Evolutionary conservation across 2,113 vertebrate genomes (phyloP).

Genomic region (Chaenocephalus aceratus): DNA sequence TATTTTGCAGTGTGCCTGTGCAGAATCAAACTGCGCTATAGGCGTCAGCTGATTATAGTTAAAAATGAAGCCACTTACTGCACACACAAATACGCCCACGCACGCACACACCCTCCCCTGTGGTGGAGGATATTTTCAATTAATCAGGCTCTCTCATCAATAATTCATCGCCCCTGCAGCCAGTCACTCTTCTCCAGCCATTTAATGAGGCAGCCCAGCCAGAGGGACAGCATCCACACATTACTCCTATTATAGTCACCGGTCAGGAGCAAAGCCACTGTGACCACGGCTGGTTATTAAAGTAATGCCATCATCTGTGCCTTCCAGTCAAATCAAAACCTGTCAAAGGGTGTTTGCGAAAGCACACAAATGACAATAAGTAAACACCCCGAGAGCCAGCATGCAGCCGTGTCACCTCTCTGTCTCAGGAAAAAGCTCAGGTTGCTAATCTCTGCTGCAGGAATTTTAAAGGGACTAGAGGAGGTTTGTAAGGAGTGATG

Average conservation of each 20-base stretch:
- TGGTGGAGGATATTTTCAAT: conserved; percentile 80
- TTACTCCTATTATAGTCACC: conserved; percentile 67
- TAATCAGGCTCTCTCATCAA: conserved; percentile 84
- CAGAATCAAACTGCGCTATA: conserved; percentile 45
- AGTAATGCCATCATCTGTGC: conserved; percentile 62
- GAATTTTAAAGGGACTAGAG: conserved; percentile 25
- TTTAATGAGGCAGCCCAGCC: conserved; percentile 80
- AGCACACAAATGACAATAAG: conserved; percentile 69
- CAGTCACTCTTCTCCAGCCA: conserved; percentile 80
- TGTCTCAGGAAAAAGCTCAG: conserved; percentile 27
- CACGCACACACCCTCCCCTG: conserved; percentile 35
- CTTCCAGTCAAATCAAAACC: conserved; percentile 61
- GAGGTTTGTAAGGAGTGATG: conserved; percentile 56
- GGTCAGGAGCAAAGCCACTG: conserved; percentile 68
- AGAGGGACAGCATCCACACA: conserved; percentile 68
- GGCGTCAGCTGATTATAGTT: conserved; percentile 64
- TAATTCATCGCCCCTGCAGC: conserved; percentile 83
- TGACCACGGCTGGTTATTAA: conserved; percentile 65
- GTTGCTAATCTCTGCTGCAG: conserved; percentile 44
- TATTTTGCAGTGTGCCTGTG: conserved; percentile 37
- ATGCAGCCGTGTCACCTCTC: conserved; percentile 9
- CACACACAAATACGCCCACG: not conserved
- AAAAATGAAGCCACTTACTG: conserved; percentile 62
- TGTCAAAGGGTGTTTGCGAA: conserved; percentile 66
- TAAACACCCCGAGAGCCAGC: conserved; percentile 50